Conservation (phyloP, 2,797 vertebrate species). For the Girardinus metallicus region DNA sequence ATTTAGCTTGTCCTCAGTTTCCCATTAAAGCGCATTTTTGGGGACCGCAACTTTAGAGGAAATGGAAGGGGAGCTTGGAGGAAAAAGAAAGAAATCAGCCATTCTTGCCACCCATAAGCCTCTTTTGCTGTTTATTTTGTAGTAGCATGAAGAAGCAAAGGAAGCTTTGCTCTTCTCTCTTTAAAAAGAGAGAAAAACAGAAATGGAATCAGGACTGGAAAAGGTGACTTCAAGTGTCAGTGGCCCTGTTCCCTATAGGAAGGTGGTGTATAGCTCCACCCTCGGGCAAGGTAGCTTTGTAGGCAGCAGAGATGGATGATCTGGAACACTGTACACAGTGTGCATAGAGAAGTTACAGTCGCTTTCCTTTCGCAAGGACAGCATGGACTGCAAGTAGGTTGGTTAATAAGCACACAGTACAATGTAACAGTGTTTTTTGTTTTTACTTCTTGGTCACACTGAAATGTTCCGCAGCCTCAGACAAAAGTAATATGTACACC, state of each 20-base stretch:
- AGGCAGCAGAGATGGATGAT: constrained; percentile 79
- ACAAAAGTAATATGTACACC: neutral
- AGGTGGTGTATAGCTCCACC: constrained; percentile 59
- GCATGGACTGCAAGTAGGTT: constrained; percentile 66
- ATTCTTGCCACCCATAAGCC: constrained; percentile 63
- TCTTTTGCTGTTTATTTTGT: constrained; percentile 68
- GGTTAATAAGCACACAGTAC: constrained; percentile 67
- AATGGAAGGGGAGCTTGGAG: constrained; percentile 66
- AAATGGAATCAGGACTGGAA: constrained; percentile 61
- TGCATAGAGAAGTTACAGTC: constrained; percentile 61
- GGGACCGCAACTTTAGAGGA: constrained; percentile 70
- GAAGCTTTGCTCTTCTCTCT: too few species aligned
- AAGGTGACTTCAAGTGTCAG: constrained; percentile 74
- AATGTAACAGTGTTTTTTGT: neutral
- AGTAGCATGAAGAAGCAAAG: constrained; percentile 63
- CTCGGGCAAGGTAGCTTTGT: constrained; percentile 79
- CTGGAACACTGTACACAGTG: constrained; percentile 67
- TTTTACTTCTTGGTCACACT: neutral
- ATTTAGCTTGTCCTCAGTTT: constrained; percentile 82
- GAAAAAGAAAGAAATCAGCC: constrained; percentile 61
- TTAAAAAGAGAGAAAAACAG: constrained; percentile 37
- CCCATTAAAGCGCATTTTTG: constrained; percentile 78
- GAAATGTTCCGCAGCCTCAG: neutral
- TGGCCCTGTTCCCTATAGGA: constrained; percentile 69
- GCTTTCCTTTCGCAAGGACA: constrained; percentile 71